Conservation (phyloP, 1,140 invertebrate species). For the Phthorimaea operculella region DNA sequence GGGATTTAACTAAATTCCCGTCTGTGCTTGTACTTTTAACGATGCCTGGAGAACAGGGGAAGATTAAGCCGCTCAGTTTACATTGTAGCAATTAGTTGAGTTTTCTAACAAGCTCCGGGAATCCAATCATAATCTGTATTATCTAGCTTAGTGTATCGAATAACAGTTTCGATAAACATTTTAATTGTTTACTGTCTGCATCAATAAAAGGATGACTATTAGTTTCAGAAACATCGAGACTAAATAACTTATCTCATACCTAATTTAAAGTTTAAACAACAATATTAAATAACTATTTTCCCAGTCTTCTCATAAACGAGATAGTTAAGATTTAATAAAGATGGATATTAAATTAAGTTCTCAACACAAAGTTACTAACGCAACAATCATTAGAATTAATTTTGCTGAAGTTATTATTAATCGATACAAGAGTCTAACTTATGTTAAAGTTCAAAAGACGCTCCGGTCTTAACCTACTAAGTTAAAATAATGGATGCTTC, state of each 20-base stretch:
- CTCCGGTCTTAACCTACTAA: neutral
- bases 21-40: slow-evolving; percentile 6
- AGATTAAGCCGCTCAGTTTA: neutral
- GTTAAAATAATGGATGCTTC: no score
- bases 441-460: neutral
- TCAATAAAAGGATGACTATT: no score
- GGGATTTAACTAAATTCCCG: neutral
- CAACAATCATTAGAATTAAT: neutral
- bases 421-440: neutral
- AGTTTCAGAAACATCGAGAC: no score
- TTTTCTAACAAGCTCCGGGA: no score
- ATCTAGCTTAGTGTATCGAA: no score
- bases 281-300: neutral
- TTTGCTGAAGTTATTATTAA: neutral
- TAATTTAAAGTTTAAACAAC: no score
- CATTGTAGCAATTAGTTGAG: no score
- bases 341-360: neutral
- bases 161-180: no score
- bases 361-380: neutral
- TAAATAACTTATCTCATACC: no score
- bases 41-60: neutral
- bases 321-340: neutral
- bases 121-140: no score
- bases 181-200: no score
- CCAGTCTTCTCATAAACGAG: neutral